Conservation (phyloP, 2,797 vertebrate genomes). For the Arnoldichthys spilopterus region DNA sequence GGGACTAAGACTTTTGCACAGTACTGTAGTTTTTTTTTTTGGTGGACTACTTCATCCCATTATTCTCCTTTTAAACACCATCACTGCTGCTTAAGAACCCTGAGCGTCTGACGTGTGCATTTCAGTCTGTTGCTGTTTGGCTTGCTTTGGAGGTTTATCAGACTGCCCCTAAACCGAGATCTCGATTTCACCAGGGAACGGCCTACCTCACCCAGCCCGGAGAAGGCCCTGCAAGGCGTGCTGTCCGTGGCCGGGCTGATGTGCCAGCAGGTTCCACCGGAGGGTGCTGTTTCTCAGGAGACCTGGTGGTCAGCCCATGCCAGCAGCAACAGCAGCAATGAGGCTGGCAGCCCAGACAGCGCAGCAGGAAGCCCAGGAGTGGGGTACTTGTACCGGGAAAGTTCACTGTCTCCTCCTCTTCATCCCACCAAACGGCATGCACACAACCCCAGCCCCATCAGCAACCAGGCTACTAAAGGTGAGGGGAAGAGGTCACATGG, state of each 20-base stretch:
- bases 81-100: too few species aligned
- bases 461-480: slow-evolving; percentile 99
- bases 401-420: slow-evolving; percentile 87
- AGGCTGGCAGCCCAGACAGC: slow-evolving; percentile 64
- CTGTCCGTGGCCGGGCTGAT: slow-evolving; percentile 94
- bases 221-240: slow-evolving; percentile 97
- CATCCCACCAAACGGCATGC: slow-evolving; percentile 95
- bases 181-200: slow-evolving; percentile 81
- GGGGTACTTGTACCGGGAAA: slow-evolving; percentile 86
- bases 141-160: neutral
- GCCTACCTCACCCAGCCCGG: slow-evolving; percentile 95
- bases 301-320: slow-evolving; percentile 74
- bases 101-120: too few species aligned
- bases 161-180: neutral
- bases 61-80: too few species aligned
- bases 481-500: too few species aligned
- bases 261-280: slow-evolving; percentile 83
- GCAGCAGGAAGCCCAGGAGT: slow-evolving; percentile 77
- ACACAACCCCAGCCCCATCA: slow-evolving; percentile 93
- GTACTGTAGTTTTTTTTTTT: too few species aligned
- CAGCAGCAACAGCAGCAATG: slow-evolving; percentile 66
- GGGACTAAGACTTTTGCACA: too few species aligned
- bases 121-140: neutral
- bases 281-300: slow-evolving; percentile 76
- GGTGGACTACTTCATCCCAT: too few species aligned